These are phyloP conservation scores for Metacarcinus magister DNA, from an alignment of 2,888 invertebrate genomes.

Conservation along the genomic window DNA sequence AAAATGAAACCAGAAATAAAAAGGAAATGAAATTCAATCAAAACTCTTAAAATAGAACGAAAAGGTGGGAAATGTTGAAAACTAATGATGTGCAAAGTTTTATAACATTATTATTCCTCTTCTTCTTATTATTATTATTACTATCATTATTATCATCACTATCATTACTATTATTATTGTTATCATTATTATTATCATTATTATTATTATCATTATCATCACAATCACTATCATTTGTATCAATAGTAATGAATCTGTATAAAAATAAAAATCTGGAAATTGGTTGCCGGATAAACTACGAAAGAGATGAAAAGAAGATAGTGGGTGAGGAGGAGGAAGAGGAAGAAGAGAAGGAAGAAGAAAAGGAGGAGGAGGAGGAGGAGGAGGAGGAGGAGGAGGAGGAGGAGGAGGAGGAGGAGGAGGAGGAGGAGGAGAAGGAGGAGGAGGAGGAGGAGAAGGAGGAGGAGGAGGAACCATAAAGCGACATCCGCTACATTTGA, in stretches of 20 bases:
- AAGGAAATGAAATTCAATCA: not conserved
- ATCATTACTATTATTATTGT: not conserved
- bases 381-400: not conserved
- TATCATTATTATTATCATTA: not conserved
- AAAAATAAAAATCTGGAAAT: too few relatives aligned
- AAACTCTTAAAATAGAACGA: too few relatives aligned
- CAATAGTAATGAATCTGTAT: too few relatives aligned
- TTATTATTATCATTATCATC: too few relatives aligned
- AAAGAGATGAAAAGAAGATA: too few relatives aligned
- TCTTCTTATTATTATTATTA: not conserved
- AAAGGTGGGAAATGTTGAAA: too few relatives aligned
- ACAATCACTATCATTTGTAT: too few relatives aligned
- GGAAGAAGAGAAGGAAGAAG: not conserved
- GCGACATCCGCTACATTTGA: constrained; percentile 62
- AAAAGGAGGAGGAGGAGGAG: not conserved
- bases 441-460: not conserved
- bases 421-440: not conserved
- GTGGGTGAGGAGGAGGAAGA: constrained; percentile 37
- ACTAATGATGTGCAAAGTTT: not conserved
- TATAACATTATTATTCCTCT: not conserved
- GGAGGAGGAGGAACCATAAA: not conserved
- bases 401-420: not conserved
- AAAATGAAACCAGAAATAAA: not conserved
- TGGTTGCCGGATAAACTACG: too few relatives aligned
- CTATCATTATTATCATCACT: not conserved